Evolutionary conservation across 2,888 invertebrate species (phyloP), one percentile per base, ranked within the genome.

Genomic region (Frankliniella fusca): DNA sequence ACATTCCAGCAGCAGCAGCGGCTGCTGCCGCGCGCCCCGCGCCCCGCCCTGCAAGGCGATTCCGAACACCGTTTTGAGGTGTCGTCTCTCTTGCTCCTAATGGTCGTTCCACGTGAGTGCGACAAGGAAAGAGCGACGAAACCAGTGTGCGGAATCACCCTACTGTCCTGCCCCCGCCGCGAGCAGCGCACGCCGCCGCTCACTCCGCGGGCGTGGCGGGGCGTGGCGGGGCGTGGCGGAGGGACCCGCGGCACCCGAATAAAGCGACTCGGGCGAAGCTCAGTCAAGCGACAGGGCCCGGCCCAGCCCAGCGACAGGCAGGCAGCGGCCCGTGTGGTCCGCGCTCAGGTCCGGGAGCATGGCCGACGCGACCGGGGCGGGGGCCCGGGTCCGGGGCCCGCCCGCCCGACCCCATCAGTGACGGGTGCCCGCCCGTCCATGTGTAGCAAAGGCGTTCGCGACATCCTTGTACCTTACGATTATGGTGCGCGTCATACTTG

Each of bases 211-310:
- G 61, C 61, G 61, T 61, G n/a, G 20, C 61, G 61, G 20, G 61
- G 61, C 70, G 70, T 11, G 3, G 70, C 2, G 70, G 23, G 70
- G 70, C 27, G 70, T 27, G 27, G 70, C 54, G 70, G 70, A 10
- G 70, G 23, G 70, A 27, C 70, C 12, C 23, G 70, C 23, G n/a
- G 70, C 70, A n/a, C 12, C 70, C 70, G 70, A 76, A 27, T 27
- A 76, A 27, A 76, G 70, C 70, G 70, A 76, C 70, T 76, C 27
- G 23, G 70, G 38, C 38, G 38, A 38, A 38, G 70, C 70, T 76
- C 70, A 12, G 27, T 27, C 70, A 76, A 76, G 70, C 70, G 70
- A 76, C 70, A 76, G 70, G 70, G 12, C 27, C 38, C 70, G 23
- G 12, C 27, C 23, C 27, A 27, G 70, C 27, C 70, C 70, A 76